Base-by-base conservation (phyloP, 2,888 invertebrate species). In the Aethes cnicana region DNA sequence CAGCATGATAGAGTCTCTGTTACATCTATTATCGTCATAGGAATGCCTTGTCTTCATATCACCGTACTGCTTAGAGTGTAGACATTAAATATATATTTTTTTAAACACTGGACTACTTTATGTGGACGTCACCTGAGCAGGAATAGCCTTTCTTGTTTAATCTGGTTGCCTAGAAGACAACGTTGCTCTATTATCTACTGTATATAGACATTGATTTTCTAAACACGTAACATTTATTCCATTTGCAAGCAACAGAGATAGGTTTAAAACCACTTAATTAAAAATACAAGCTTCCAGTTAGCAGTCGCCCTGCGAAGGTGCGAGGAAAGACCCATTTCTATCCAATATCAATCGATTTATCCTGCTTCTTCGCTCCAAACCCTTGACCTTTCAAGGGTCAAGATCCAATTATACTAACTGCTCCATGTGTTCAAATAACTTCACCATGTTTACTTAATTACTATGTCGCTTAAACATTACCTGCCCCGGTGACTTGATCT, bases 141-240 rank as follows among this genome's bases (percentile, higher is more conserved):
- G 18, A 30, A 6, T 39, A 11, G 49, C 28, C 42, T 49, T 42
- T 35, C 49, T 42, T 7, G 12, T 42, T 3, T 17, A 20, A 23
- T 17, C 9, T 17, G 12, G 25, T 41, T 12, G 25, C 33, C 7
- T 11, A 41, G 18, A 11, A 33, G 18, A 48, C 33, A 48, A 25
- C 26, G 5, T 26, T 26, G 48, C 48, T 26, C 18, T 32, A 48
- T 12, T 17, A 14, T 42, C 25, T 41, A 18, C 41, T 41, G 39
- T 48, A 49, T 16, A 49, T 35, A 49, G 49, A 49, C 49, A 48
- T 41, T 26, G 14, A 48, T 18, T 28, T 16, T 39, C 41, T 48
- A 48, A 37, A 46, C 32, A 46, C 39, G 20, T 16, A 39, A 53
- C 52, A 46, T 53, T 53, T 33, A 53, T n/a, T 14, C 12, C 26